Evolutionary conservation across 2,797 vertebrate genomes (phyloP).

Genomic region (Epinephelus coioides): DNA sequence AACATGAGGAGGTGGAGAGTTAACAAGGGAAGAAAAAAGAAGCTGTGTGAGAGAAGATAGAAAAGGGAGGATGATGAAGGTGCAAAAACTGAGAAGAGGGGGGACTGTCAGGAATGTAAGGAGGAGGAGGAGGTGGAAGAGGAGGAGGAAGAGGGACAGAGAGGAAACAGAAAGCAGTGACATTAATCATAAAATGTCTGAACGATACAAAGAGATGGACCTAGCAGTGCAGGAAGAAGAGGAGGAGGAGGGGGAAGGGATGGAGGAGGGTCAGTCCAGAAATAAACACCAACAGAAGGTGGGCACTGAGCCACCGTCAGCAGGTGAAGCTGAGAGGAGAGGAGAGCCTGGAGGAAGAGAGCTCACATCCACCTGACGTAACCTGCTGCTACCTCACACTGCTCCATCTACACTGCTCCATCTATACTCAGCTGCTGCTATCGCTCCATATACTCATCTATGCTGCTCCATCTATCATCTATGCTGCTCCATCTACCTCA

Average conservation of each 20-base stretch:
- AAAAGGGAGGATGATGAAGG: neutral
- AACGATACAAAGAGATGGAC: neutral
- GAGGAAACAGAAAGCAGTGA: neutral
- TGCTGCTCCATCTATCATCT: too few species aligned
- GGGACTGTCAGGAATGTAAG: constrained; percentile 17
- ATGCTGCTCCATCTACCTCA: too few species aligned
- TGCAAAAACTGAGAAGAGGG: constrained; percentile 30
- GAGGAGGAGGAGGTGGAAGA: too few species aligned
- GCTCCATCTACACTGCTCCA: constrained; percentile 23
- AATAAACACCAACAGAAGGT: constrained; percentile 88
- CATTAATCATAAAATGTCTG: too few species aligned
- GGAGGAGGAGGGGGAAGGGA: neutral
- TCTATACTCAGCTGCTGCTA: too few species aligned
- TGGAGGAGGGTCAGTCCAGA: constrained; percentile 76
- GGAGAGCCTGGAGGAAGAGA: constrained; percentile 76
- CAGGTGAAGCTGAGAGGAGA: constrained; percentile 82
- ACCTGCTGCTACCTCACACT: constrained; percentile 47
- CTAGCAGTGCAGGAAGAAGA: neutral
- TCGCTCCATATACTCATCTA: neutral
- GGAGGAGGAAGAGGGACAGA: neutral
- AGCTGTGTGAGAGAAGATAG: neutral
- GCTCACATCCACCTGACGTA: constrained; percentile 57
- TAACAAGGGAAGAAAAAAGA: neutral
- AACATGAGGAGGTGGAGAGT: neutral
- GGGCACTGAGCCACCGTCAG: constrained; percentile 82